Conservation (phyloP, 2,113 vertebrate genomes). For the Lepus timidus region DNA sequence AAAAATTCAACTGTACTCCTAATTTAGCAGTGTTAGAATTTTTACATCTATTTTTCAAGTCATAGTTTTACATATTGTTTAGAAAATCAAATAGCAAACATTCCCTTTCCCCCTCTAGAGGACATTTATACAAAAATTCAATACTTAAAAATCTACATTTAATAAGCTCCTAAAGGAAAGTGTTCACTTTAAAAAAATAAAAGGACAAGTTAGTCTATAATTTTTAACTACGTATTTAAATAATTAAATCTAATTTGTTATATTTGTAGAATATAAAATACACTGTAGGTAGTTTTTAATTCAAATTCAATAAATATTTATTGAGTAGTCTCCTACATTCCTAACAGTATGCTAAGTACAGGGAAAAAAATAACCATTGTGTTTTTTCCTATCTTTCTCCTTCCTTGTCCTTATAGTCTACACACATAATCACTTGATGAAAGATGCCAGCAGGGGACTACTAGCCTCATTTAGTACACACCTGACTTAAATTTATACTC, state of each 20-base stretch:
- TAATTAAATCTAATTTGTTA: slow-evolving; percentile 66
- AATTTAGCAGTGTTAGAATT: background rate
- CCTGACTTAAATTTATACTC: slow-evolving; percentile 71
- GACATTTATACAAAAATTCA: slow-evolving; percentile 44
- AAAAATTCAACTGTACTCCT: background rate
- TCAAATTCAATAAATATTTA: slow-evolving; percentile 78
- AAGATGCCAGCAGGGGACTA: background rate
- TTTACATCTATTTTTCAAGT: slow-evolving; percentile 29
- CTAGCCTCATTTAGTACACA: background rate
- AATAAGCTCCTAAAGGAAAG: slow-evolving; percentile 42
- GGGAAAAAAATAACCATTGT: background rate
- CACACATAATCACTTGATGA: background rate
- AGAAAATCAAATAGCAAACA: slow-evolving; percentile 37
- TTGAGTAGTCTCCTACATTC: slow-evolving; percentile 45
- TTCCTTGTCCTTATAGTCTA: background rate
- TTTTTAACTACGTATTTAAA: slow-evolving; percentile 65
- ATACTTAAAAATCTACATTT: slow-evolving; percentile 63
- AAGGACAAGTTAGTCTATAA: background rate
- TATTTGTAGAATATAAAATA: slow-evolving; percentile 59
- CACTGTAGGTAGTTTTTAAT: slow-evolving; percentile 53
- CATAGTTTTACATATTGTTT: slow-evolving; percentile 1
- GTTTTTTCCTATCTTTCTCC: background rate
- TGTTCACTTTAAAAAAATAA: slow-evolving; percentile 4
- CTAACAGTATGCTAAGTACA: slow-evolving; percentile 55
- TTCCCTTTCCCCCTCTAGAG: background rate